Evolutionary conservation across 2,888 invertebrate genomes (phyloP), one percentile per base, ranked within the genome.

Genomic region (Notodonta ziczac): DNA sequence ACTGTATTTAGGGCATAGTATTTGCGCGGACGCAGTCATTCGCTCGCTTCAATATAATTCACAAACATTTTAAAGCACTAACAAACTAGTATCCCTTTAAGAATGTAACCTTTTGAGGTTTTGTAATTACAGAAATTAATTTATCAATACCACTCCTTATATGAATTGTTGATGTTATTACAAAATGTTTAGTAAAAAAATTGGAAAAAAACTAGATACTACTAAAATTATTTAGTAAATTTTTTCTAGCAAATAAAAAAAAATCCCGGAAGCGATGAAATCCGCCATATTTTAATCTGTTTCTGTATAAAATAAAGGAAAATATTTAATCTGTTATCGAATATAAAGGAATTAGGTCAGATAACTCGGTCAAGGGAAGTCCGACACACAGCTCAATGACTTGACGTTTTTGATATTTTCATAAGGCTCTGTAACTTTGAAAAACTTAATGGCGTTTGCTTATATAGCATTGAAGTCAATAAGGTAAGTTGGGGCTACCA

Each of bases 341-440:
- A 56, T 56, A 53, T 62, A 68, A 66, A 60, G 57, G 63, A 76
- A 76, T 59, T 67, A 61, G 75, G 76, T 76, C 75, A 72, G 57
- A 57, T 40, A 72, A 63, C 44, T 69, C 67, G 72, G 72, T 74
- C 67, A 72, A 62, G 70, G 72, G 57, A 71, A 42, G 35, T n/a
- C 10, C 16, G 16, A 48, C 4, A 16, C 32, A 52, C 32, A 4
- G 54, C 10, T n/a, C 39, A 14, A 7, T 54, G 54, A 54, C 8
- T 54, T 54, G 54, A 12, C 7, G 39, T 39, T 39, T 50, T 54
- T 32, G 10, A 52, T 52, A 35, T 32, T 4, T 52, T 32, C 32
- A 35, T 52, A 32, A 52, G 52, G 32, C 32, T 13, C 46, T 7
- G 5, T 46, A n/a, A 46, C 46, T 46, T 46, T 46, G 46, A 10